These are phyloP conservation scores for Phyto melanocephala DNA, from an alignment of 2,888 invertebrate genomes.

Conservation along the genomic window DNA sequence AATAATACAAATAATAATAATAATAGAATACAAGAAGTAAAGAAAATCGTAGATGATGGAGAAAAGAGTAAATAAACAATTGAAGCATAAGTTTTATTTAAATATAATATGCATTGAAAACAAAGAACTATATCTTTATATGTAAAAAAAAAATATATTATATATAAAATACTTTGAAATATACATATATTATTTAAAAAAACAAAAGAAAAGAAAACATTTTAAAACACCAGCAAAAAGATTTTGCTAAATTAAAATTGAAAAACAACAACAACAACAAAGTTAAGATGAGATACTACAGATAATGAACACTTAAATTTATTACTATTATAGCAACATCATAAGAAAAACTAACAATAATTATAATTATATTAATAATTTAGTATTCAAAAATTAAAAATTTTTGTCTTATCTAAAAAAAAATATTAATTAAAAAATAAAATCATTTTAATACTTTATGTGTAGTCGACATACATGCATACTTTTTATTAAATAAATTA, in stretches of 20 bases:
- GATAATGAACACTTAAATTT: slow-evolving; percentile 34
- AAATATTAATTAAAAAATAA: slow-evolving; percentile 29
- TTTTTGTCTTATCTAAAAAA: slow-evolving; percentile 60
- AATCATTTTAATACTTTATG: slow-evolving; percentile 47
- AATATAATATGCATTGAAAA: background rate
- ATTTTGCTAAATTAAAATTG: slow-evolving; percentile 48
- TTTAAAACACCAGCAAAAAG: slow-evolving; percentile 44
- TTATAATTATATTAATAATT: slow-evolving; percentile 47
- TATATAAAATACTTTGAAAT: background rate
- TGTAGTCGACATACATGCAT: slow-evolving; percentile 36
- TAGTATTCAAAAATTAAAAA: slow-evolving; percentile 61
- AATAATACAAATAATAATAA: slow-evolving; percentile 29
- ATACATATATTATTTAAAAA: slow-evolving; percentile 18
- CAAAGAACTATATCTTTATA: slow-evolving; percentile 5
- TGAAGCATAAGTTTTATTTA: slow-evolving; percentile 63
- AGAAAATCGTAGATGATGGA: background rate
- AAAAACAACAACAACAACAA: slow-evolving; percentile 1
- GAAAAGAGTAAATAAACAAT: slow-evolving; percentile 46
- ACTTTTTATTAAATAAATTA: slow-evolving; percentile 42
- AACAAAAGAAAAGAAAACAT: background rate
- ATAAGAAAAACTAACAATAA: slow-evolving; percentile 31
- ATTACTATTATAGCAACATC: slow-evolving; percentile 18
- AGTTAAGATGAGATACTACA: slow-evolving; percentile 11
- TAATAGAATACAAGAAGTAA: background rate
- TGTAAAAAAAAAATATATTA: slow-evolving; percentile 16